These are phyloP conservation scores for Silurus lanzhouensis DNA, from an alignment of 2,797 vertebrate species.

Conservation along the genomic window DNA sequence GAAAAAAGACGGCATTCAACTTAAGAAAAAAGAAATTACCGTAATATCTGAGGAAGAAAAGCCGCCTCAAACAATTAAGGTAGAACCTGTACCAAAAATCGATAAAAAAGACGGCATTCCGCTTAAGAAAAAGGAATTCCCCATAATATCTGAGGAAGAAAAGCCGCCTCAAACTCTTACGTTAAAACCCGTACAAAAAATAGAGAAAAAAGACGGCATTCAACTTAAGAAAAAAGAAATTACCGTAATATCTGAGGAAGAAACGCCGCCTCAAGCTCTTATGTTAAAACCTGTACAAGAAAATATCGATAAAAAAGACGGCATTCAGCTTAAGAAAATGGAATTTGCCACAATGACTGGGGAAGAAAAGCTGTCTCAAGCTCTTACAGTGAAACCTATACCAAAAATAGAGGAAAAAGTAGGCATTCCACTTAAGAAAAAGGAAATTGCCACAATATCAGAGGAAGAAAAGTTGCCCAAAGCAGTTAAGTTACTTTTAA, in stretches of 20 bases:
- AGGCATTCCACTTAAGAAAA: background rate
- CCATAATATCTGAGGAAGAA: background rate
- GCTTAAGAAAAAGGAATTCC: conserved; percentile 63
- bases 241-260: no score
- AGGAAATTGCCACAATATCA: background rate
- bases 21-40: background rate
- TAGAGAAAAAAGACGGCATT: no score
- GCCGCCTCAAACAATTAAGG: conserved; percentile 37
- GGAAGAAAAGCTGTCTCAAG: background rate
- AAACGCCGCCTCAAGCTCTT: no score
- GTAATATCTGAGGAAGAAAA: background rate
- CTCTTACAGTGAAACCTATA: no score
- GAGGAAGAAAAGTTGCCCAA: background rate
- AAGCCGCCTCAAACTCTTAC: background rate
- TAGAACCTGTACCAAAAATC: background rate
- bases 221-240: conserved; percentile 48
- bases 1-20: background rate
- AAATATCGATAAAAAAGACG: no score
- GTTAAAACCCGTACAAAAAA: background rate
- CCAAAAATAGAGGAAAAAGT: background rate
- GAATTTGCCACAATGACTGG: no score
- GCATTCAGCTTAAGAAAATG: no score
- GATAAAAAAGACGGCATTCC: conserved; percentile 34
- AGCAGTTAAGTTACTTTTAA: conserved; percentile 35
- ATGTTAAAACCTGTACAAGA: no score